Percentiles rank a stretch among this genome's conserved stretches.
These are phyloP conservation scores for Ammodytes marinus DNA, from an alignment of 2,113 vertebrate species.

Conservation along the genomic window DNA sequence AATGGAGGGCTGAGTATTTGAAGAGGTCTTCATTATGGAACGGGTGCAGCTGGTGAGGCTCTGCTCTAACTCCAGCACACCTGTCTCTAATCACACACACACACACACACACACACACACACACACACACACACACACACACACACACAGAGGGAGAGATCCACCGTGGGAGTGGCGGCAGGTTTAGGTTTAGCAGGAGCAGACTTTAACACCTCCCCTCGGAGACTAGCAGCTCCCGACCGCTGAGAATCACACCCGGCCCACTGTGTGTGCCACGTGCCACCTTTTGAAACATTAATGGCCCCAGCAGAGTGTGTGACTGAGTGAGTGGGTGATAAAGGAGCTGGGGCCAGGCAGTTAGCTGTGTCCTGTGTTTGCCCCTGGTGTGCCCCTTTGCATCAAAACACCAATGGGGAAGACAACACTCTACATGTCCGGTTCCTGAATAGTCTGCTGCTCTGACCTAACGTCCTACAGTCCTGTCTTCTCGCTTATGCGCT, in stretches of 20 bases:
- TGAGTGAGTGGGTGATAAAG: slow-evolving; percentile 67
- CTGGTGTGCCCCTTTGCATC: slow-evolving; percentile 54
- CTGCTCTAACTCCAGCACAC: too few relatives aligned
- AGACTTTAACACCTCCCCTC: not conserved
- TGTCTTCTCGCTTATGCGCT: slow-evolving; percentile 44
- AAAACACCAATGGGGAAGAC: slow-evolving; percentile 69
- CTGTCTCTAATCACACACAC: too few relatives aligned
- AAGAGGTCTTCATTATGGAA: too few relatives aligned
- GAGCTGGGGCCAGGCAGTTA: slow-evolving; percentile 50
- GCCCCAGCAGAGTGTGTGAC: slow-evolving; percentile 51
- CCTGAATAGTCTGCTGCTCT: slow-evolving; percentile 46
- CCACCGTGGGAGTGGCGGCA: too few relatives aligned
- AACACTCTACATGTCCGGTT: slow-evolving; percentile 66
- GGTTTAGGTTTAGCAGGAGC: too few relatives aligned
- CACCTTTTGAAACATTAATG: slow-evolving; percentile 65
- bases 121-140: too few relatives aligned
- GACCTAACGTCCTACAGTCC: slow-evolving; percentile 59
- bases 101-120: too few relatives aligned
- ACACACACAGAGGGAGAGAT: too few relatives aligned
- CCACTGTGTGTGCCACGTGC: slow-evolving; percentile 38
- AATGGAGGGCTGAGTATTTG: too few relatives aligned
- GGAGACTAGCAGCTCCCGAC: slow-evolving; percentile 40
- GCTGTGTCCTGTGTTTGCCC: slow-evolving; percentile 65
- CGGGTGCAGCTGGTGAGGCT: too few relatives aligned
- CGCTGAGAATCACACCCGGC: slow-evolving; percentile 30